Percentiles rank a stretch among this genome's conserved stretches.
These are phyloP conservation scores for Stegostoma tigrinum DNA, from an alignment of 2,113 vertebrate species.

Conservation along the genomic window DNA sequence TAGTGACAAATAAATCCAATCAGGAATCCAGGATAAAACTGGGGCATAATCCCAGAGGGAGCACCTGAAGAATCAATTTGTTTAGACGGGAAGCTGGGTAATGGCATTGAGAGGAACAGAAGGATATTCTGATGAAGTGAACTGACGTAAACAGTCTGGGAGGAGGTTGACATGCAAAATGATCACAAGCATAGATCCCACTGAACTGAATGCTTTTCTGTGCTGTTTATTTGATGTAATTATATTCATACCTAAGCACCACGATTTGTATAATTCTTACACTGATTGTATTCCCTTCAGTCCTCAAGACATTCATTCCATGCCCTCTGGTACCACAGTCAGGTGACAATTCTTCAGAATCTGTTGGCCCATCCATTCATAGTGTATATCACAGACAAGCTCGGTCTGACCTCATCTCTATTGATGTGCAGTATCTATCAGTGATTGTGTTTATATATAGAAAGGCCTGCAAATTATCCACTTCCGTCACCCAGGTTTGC, in stretches of 20 bases:
- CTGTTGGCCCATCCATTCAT: not conserved
- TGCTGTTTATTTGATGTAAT: not conserved
- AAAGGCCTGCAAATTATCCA: not conserved
- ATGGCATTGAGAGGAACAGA: not conserved
- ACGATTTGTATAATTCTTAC: not conserved
- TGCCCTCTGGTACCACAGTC: not conserved
- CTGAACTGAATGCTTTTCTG: not conserved
- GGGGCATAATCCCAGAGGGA: not conserved
- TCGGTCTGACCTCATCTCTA: not conserved
- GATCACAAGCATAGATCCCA: not conserved
- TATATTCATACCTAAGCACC: not conserved
- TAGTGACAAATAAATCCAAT: not conserved
- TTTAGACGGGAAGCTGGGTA: not conserved
- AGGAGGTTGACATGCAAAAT: not conserved
- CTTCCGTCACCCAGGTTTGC: not conserved
- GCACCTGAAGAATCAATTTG: not conserved
- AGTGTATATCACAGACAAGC: not conserved
- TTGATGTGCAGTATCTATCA: not conserved
- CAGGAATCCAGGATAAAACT: not conserved
- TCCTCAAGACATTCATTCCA: not conserved
- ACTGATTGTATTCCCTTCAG: not conserved
- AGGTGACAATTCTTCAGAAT: too few relatives aligned
- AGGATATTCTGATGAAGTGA: not conserved
- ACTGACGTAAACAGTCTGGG: not conserved
- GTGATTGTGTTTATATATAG: not conserved